Conservation (phyloP, 2,888 invertebrate species). For the Erebia ligea region DNA sequence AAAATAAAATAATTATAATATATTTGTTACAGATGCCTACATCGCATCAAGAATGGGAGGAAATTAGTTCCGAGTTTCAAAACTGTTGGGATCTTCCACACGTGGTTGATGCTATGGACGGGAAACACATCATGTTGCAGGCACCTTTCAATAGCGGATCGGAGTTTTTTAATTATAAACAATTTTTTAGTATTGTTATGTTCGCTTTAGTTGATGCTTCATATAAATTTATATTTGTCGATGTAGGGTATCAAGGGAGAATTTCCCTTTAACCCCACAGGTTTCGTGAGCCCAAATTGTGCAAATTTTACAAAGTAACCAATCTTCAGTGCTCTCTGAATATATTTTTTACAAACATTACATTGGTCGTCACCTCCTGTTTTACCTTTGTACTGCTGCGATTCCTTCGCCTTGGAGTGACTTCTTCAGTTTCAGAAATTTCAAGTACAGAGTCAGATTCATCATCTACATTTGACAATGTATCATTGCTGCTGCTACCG, state of each 20-base stretch:
- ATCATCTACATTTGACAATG: constrained; percentile 9
- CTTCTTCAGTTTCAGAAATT: constrained; percentile 30
- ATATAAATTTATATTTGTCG: no score
- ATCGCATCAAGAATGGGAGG: not conserved
- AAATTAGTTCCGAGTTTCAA: not conserved
- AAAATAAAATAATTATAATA: constrained; percentile 2
- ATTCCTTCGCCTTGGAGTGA: not conserved
- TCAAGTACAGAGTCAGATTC: no score
- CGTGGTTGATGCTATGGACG: constrained; percentile 39
- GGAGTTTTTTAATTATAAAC: no score
- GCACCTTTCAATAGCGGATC: constrained; percentile 31
- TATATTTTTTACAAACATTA: constrained; percentile 6
- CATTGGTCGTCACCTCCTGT: constrained; percentile 34
- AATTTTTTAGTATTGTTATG: no score
- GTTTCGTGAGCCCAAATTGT: no score
- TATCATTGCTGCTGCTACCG: constrained; percentile 33
- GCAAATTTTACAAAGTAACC: no score
- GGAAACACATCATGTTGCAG: constrained; percentile 41
- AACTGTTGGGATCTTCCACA: constrained; percentile 25
- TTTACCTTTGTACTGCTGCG: constrained; percentile 27
- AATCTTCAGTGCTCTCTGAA: no score
- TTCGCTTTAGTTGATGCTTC: no score
- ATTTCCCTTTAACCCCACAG: no score
- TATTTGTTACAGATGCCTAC: constrained; percentile 16
- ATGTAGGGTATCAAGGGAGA: no score